Evolutionary conservation across 2,888 invertebrate species (phyloP), one percentile per base, ranked within the genome.

Genomic region (Papilio demoleus): DNA sequence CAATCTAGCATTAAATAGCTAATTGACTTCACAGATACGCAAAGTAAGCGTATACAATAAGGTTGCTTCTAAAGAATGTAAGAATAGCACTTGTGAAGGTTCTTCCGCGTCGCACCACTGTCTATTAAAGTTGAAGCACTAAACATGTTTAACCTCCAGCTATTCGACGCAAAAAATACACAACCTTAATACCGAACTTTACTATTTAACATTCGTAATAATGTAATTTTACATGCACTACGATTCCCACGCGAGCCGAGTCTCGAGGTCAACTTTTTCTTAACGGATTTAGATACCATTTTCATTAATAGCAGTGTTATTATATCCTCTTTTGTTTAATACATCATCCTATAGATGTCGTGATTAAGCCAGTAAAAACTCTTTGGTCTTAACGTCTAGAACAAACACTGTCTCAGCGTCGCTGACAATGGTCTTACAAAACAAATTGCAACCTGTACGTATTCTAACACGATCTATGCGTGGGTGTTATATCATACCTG

Each of bases 381-480:
- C n/a, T n/a, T n/a, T n/a, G n/a, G n/a, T n/a, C n/a, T n/a, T n/a
- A n/a, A n/a, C n/a, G n/a, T n/a, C n/a, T n/a, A n/a, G n/a, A n/a
- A n/a, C n/a, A n/a, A n/a, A n/a, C n/a, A n/a, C n/a, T n/a, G n/a
- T n/a, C 63, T 68, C 70, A 70, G 36, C 53, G 70, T 68, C 65
- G 70, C 72, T 73, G 74, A 76, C 74, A 73, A 78, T 34, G 53
- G 42, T 42, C 83, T 85, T 86, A 84, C 82, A 86, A 86, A 85
- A 86, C 83, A 83, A 83, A 88, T 87, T 78, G 86, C 85, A 85
- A 82, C 75, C 77, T 73, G 72, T 77, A 74, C 78, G 75, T 80
- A 73, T 75, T 71, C 74, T 79, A 82, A 86, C 88, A 88, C 83
- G 84, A 84, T 71, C 59, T 71, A 63, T 67, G 77, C 81, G 87